phyloP scores from a whole-genome alignment of 2,888 invertebrate genomes.

The Ctenicera cuprea region DNA sequence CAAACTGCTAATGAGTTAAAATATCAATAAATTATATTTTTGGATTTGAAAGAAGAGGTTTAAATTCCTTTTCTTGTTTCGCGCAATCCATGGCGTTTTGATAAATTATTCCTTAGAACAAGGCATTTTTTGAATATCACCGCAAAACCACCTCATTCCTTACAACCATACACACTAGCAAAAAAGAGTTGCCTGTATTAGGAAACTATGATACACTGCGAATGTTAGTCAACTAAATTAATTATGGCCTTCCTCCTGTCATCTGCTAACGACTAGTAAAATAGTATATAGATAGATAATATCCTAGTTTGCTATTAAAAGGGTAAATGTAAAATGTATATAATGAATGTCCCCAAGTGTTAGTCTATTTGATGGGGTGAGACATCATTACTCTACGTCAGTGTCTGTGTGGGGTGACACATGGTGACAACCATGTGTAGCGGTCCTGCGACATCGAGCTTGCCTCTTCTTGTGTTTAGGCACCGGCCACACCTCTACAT shows the following conservation, averaged over 20 bases:
- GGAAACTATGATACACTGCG: slow-evolving; percentile 9
- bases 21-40: slow-evolving; percentile 22
- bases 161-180: slow-evolving; percentile 2
- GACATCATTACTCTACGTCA: slow-evolving; percentile 50
- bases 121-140: slow-evolving; percentile 24
- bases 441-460: slow-evolving; percentile 34
- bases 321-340: slow-evolving; percentile 44
- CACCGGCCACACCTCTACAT: slow-evolving; percentile 55
- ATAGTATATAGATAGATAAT: slow-evolving; percentile 39
- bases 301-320: slow-evolving; percentile 42
- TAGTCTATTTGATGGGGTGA: slow-evolving; percentile 50
- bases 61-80: neutral
- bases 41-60: neutral
- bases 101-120: slow-evolving; percentile 11
- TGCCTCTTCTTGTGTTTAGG: slow-evolving; percentile 51
- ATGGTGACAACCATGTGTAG: slow-evolving; percentile 49
- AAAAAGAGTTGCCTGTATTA: slow-evolving; percentile 18
- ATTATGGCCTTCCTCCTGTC: slow-evolving; percentile 41
- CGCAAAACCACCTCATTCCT: slow-evolving; percentile 34
- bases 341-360: slow-evolving; percentile 48
- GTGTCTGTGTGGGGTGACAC: slow-evolving; percentile 47
- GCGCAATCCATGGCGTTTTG: neutral
- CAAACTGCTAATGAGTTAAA: slow-evolving; percentile 17
- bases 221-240: slow-evolving; percentile 35
- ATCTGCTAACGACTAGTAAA: slow-evolving; percentile 45